phyloP scores from a whole-genome alignment of 2,888 invertebrate genomes.

The Meghimatium bilineatum region DNA sequence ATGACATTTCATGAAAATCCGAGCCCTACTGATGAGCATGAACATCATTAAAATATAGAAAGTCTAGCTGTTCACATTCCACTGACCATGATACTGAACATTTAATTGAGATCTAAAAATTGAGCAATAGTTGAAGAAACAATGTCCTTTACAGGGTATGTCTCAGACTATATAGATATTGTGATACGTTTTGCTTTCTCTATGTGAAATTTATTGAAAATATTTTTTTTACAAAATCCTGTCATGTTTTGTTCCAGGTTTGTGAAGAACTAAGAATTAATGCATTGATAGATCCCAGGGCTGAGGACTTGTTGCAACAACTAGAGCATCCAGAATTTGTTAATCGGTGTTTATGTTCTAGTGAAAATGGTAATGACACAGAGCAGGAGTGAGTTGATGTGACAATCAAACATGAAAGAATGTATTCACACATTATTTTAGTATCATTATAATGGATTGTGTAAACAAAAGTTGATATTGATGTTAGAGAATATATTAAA shows the following conservation, averaged over 20 bases:
- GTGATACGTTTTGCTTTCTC: background rate
- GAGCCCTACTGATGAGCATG: too few species aligned
- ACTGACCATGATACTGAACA: too few species aligned
- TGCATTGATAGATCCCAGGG: constrained; percentile 64
- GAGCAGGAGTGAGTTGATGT: background rate
- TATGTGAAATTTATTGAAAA: background rate
- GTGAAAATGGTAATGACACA: background rate
- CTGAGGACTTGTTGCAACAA: constrained; percentile 61
- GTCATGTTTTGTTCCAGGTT: constrained; percentile 48
- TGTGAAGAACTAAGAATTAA: constrained; percentile 65
- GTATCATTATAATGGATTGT: too few species aligned
- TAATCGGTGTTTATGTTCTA: background rate
- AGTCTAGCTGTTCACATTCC: too few species aligned
- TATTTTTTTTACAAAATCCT: background rate
- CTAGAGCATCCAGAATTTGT: constrained; percentile 47
- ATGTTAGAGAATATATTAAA: too few species aligned
- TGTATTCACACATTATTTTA: too few species aligned
- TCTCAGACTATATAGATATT: background rate
- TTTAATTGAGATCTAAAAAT: too few species aligned
- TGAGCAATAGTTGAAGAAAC: too few species aligned
- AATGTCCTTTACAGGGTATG: too few species aligned
- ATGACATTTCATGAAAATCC: too few species aligned
- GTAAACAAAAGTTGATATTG: too few species aligned
- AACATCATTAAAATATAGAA: too few species aligned
- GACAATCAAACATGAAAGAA: background rate